Percentiles rank a stretch among this genome's conserved stretches.
Conservation (phyloP, 2,797 vertebrate genomes). For the Tenualosa thibaudeaui region DNA sequence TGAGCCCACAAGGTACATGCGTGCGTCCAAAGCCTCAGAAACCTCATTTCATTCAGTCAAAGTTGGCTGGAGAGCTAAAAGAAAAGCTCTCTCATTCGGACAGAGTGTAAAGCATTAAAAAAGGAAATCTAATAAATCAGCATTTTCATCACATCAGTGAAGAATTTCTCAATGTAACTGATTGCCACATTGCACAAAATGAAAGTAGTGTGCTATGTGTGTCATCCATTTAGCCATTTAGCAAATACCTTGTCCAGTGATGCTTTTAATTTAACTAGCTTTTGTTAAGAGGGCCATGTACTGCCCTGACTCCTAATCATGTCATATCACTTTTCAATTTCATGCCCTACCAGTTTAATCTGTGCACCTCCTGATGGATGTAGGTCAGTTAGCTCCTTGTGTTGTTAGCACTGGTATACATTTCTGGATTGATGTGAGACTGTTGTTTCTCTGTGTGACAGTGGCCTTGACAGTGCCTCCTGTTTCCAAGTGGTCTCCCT, state of each 20-base stretch:
- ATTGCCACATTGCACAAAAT: background rate
- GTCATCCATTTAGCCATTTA: background rate
- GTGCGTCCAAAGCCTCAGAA: background rate
- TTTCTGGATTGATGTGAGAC: background rate
- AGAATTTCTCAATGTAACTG: background rate
- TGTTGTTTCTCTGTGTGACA: conserved; percentile 51
- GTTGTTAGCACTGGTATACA: background rate
- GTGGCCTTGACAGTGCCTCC: conserved; percentile 94
- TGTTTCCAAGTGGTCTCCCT: conserved; percentile 98
- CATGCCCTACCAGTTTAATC: background rate
- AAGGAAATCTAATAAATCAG: background rate
- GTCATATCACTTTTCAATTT: background rate
- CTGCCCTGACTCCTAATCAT: background rate
- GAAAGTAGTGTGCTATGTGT: background rate
- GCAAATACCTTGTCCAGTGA: background rate
- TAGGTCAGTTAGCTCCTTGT: background rate
- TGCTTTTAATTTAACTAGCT: background rate
- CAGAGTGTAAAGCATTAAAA: background rate
- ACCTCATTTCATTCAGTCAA: background rate
- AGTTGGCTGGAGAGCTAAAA: background rate
- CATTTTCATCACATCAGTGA: background rate
- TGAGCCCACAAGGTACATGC: conserved; percentile 91
- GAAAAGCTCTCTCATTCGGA: background rate
- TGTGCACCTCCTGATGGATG: background rate
- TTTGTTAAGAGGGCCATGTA: background rate